Evolutionary conservation across 1,140 invertebrate genomes (phyloP).

Genomic region (Hesperophylax magnus): DNA sequence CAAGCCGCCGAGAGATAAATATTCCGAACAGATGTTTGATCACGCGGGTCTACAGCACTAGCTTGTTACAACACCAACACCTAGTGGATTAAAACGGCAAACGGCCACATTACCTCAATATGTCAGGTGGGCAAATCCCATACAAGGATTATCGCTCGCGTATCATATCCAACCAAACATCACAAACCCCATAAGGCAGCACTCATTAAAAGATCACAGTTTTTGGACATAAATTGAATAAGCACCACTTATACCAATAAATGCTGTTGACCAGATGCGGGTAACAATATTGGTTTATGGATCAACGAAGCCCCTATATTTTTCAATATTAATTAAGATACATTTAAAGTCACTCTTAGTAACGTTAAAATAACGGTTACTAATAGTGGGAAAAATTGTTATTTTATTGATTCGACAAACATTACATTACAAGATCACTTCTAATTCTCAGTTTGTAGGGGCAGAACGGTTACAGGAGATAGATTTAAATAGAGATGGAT

Average conservation of each 20-base stretch:
- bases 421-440: neutral
- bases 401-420: neutral
- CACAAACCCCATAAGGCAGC: too few species aligned
- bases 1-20: conserved; percentile 2
- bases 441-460: neutral
- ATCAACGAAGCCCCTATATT: conserved; percentile 14
- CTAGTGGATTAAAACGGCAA: conserved; percentile 17
- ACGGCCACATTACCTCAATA: conserved; percentile 27
- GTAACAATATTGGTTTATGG: neutral
- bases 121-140: conserved; percentile 39
- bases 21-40: conserved; percentile 42
- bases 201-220: too few species aligned
- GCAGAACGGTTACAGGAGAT: neutral
- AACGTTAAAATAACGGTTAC: neutral
- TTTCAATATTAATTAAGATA: conserved; percentile 21
- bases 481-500: too few species aligned
- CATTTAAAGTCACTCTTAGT: neutral
- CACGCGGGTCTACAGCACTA: neutral
- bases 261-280: conserved; percentile 32
- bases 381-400: too few species aligned
- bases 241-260: conserved; percentile 35
- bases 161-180: too few species aligned
- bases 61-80: conserved; percentile 31
- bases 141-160: conserved; percentile 9
- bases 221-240: conserved; percentile 29